Evolutionary conservation across 1,140 invertebrate genomes (phyloP), one percentile per base, ranked within the genome.

Genomic region (Monochamus saltuarius): DNA sequence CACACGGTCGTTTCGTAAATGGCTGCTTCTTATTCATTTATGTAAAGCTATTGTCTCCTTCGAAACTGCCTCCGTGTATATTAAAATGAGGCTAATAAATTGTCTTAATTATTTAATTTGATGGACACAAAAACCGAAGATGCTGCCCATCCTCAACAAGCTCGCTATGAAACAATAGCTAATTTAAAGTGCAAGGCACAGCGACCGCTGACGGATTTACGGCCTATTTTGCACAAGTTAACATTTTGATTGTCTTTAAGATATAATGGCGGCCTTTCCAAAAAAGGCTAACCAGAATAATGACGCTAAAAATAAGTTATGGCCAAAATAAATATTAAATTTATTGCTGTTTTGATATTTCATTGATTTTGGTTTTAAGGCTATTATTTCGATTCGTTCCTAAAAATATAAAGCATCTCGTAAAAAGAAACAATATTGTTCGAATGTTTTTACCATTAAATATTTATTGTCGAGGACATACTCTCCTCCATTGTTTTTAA

Each of bases 221-320:
- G 42, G 61, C 57, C 53, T 56, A 53, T 53, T 67, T 65, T 69
- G 62, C 65, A 62, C 65, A 70, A 52, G 38, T 65, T 70, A 68
- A 63, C 68, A 70, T 68, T 67, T 70, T 70, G 65, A 70, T 70
- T 70, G 68, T 51, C 50, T 58, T 61, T 59, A 68, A 65, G 61
- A 56, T 29, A 22, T 56, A 45, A n/a, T n/a, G 22, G 40, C 43
- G 53, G 40, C 22, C 10, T 36, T 7, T 29, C 51, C 14, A 56
- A 56, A 56, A 56, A 56, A 42, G 53, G 53, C 53, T n/a, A 36
- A 29, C 22, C 22, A 29, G 22, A 36, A 53, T 53, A 53, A 39
- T 40, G 40, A 53, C 51, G 40, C 51, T 53, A 53, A 53, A 53
- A 53, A 38, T 53, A 53, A 53, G 36, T 36, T 53, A 53, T 53